These are phyloP conservation scores for Brenthis ino DNA, from an alignment of 2,888 invertebrate genomes.

Conservation along the genomic window DNA sequence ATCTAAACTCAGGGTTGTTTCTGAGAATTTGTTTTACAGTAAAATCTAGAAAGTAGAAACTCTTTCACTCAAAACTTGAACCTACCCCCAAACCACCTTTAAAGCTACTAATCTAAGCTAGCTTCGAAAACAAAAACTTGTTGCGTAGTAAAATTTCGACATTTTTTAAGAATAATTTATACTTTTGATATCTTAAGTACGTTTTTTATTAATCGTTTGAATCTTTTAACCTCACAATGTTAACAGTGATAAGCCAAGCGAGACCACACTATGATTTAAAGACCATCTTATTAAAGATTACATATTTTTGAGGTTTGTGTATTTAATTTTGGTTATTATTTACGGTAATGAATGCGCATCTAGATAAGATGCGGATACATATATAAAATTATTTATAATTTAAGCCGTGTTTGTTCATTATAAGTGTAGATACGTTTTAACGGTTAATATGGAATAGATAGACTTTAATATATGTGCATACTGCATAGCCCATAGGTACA, in stretches of 20 bases:
- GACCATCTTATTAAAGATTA: background rate
- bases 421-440: no score
- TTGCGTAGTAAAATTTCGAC: background rate
- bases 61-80: no score
- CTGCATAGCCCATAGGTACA: background rate
- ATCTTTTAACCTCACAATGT: constrained; percentile 15
- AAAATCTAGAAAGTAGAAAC: no score
- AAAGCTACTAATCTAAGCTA: background rate
- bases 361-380: background rate
- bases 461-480: background rate
- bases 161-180: constrained; percentile 4
- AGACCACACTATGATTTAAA: constrained; percentile 8
- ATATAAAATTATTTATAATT: background rate
- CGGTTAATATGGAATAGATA: no score
- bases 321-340: background rate
- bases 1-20: no score
- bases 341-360: background rate
- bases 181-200: constrained; percentile 9
- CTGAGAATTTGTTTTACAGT: no score
- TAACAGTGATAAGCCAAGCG: constrained; percentile 9
- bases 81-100: background rate
- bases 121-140: background rate
- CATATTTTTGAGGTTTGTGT: background rate
- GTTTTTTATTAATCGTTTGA: constrained; percentile 6
- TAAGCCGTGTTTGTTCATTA: no score